Conservation (phyloP, 1,140 invertebrate genomes). For the Phymorhynchus buccinoides region DNA sequence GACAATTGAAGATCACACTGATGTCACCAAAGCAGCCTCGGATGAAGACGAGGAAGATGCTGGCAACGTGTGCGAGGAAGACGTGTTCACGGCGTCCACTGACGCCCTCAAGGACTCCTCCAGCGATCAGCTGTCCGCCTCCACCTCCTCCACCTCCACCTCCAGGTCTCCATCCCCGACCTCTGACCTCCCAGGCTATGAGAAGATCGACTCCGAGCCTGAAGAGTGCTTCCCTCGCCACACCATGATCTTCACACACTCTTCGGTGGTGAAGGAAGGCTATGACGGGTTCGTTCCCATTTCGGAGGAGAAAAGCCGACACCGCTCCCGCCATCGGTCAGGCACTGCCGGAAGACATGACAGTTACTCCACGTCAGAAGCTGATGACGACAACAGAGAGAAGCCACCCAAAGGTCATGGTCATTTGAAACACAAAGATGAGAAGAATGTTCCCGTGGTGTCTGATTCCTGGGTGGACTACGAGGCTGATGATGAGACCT, state of each 20-base stretch:
- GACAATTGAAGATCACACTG: neutral
- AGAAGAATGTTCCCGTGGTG: neutral
- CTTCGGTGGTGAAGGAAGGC: conserved; percentile 20
- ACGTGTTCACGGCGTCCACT: conserved; percentile 28
- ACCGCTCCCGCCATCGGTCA: neutral
- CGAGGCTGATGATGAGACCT: conserved; percentile 30
- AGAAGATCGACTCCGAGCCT: neutral
- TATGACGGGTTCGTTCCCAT: conserved; percentile 28
- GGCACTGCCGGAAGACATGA: neutral
- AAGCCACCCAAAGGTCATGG: neutral
- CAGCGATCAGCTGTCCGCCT: conserved; percentile 6
- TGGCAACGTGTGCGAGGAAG: neutral
- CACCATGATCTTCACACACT: neutral
- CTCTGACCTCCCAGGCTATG: neutral
- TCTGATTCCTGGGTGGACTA: neutral
- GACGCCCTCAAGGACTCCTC: neutral
- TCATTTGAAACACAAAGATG: neutral
- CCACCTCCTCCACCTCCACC: neutral
- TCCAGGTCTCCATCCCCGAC: conserved; percentile 12
- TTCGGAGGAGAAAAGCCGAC: neutral
- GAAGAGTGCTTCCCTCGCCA: neutral
- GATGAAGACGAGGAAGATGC: neutral
- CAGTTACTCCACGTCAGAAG: conserved; percentile 20
- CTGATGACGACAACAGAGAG: neutral
- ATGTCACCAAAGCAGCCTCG: neutral